Evolutionary conservation across 1,140 invertebrate species (phyloP).

Genomic region (Zophobas atratus): DNA sequence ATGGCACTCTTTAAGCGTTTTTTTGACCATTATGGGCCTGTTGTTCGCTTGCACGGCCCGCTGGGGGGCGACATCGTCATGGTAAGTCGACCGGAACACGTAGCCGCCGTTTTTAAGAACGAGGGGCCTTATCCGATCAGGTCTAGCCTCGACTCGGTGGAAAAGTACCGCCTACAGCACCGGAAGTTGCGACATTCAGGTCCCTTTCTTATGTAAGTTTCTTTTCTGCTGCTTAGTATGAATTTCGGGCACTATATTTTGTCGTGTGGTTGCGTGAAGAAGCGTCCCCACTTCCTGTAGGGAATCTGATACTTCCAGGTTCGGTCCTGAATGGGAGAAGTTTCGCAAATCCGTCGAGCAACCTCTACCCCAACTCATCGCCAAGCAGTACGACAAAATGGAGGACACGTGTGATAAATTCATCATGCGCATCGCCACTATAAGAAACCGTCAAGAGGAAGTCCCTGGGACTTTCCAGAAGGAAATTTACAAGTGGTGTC

Average conservation of each 20-base stretch:
- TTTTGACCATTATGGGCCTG: constrained; percentile 76
- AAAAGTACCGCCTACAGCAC: constrained; percentile 73
- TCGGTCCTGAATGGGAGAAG: constrained; percentile 73
- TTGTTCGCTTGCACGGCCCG: constrained; percentile 75
- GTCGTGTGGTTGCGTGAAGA: no score
- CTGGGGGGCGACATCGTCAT: constrained; percentile 75
- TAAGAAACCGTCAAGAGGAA: constrained; percentile 76
- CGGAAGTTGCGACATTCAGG: constrained; percentile 72
- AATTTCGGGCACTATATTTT: no score
- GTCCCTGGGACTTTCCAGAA: constrained; percentile 72
- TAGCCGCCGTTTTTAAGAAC: constrained; percentile 73
- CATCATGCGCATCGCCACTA: constrained; percentile 65
- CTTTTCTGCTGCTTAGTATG: background rate
- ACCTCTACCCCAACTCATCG: constrained; percentile 69
- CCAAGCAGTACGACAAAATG: constrained; percentile 65
- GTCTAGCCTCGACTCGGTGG: constrained; percentile 74
- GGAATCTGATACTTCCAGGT: constrained; percentile 57
- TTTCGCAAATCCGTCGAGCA: constrained; percentile 69
- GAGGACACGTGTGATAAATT: constrained; percentile 69
- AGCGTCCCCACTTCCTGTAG: no score
- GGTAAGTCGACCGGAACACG: constrained; percentile 74
- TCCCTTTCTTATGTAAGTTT: constrained; percentile 73
- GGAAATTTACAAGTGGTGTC: constrained; percentile 77
- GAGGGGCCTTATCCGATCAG: constrained; percentile 73
- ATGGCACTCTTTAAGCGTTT: constrained; percentile 66